These are phyloP conservation scores for Drosophila ficusphila DNA, from an alignment of 1,140 invertebrate species.

Conservation along the genomic window DNA sequence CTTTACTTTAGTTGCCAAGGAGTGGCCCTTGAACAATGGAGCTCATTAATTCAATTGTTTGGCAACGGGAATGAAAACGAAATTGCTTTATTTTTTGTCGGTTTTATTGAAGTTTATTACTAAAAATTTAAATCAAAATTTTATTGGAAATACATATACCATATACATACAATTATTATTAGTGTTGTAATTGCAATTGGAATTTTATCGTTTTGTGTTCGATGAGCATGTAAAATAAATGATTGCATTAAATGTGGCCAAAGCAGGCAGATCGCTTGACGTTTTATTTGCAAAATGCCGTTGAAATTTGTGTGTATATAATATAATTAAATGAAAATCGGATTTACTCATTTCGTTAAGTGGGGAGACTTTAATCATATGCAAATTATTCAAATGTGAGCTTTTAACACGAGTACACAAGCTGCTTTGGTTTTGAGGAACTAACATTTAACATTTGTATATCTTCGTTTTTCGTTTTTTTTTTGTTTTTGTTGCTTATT, in stretches of 20 bases:
- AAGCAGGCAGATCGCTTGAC: conserved; percentile 31
- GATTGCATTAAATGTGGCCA: conserved; percentile 34
- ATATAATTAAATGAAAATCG: conserved; percentile 37
- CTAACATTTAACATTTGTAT: conserved; percentile 52
- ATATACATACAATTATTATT: conserved; percentile 56
- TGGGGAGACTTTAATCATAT: conserved; percentile 20
- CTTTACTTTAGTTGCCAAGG: conserved; percentile 9
- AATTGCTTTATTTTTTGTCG: conserved; percentile 31
- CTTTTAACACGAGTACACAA: conserved; percentile 44
- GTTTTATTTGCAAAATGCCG: conserved; percentile 46
- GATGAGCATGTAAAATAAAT: conserved; percentile 32
- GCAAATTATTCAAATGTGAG: conserved; percentile 39
- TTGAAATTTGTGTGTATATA: conserved; percentile 1
- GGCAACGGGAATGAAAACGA: conserved; percentile 8
- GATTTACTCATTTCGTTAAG: conserved; percentile 14
- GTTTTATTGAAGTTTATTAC: conserved; percentile 66
- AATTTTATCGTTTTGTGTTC: conserved; percentile 9
- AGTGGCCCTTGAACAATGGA: conserved; percentile 32
- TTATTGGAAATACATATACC: conserved; percentile 63
- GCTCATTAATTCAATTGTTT: conserved; percentile 33
- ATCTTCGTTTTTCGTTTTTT: conserved; percentile 31
- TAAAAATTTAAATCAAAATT: conserved; percentile 61
- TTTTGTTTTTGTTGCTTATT: too few relatives aligned
- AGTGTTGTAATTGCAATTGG: conserved; percentile 37
- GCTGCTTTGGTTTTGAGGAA: conserved; percentile 50